These are phyloP conservation scores for Anguilla pacifica DNA, from an alignment of 2,797 vertebrate genomes.

Conservation along the genomic window DNA sequence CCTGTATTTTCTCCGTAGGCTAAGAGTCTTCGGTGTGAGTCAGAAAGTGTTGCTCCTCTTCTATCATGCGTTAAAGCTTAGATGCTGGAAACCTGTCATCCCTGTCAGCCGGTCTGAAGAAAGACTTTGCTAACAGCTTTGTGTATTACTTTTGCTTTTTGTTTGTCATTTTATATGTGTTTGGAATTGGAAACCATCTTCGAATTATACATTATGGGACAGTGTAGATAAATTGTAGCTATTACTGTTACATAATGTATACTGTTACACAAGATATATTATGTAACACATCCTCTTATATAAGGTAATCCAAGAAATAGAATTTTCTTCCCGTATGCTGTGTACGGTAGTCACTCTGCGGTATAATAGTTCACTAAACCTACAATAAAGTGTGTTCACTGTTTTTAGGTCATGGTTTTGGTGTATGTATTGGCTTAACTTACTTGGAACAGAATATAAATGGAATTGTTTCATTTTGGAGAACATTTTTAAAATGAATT, in stretches of 20 bases:
- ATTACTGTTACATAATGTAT: not conserved
- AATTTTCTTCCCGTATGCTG: not conserved
- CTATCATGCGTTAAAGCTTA: too few relatives aligned
- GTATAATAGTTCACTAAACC: not conserved
- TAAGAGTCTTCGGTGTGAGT: too few relatives aligned
- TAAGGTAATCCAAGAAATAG: not conserved
- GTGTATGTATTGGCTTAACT: not conserved
- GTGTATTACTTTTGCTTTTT: not conserved
- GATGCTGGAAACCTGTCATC: too few relatives aligned
- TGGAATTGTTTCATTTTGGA: not conserved
- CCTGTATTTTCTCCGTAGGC: too few relatives aligned
- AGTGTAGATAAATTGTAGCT: not conserved
- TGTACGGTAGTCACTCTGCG: not conserved
- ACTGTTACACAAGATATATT: constrained; percentile 1
- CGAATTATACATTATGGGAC: not conserved
- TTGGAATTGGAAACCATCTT: not conserved
- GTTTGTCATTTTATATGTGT: not conserved
- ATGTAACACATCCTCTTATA: not conserved
- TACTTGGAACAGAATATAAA: not conserved
- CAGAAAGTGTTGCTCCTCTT: too few relatives aligned
- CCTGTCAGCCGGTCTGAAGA: not conserved
- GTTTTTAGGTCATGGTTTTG: not conserved
- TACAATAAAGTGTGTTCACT: not conserved
- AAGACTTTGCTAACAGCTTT: not conserved
- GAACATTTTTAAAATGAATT: too few relatives aligned